Base-by-base conservation (phyloP, 2,888 invertebrate species). In the Diachrysia chrysitis region DNA sequence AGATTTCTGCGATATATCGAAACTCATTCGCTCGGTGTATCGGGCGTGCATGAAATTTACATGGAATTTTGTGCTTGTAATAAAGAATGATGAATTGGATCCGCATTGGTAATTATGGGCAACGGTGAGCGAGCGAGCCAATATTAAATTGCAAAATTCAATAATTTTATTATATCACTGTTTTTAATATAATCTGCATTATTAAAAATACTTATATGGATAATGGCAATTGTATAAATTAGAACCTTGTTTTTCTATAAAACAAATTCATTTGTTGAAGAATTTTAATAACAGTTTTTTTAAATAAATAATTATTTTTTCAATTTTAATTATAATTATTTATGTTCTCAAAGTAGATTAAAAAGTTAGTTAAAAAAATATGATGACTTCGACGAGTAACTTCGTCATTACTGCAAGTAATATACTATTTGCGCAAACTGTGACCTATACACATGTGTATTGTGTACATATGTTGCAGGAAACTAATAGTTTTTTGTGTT, bases 51-150 rank as follows among this genome's bases (percentile, higher is more conserved):
- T 92, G 91, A 93, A 93, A 94, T 95, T 94, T 95, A 93, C 94
- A 94, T 93, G 93, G 93, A 93, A 93, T 93, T 93, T 94, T 88
- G 92, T 90, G 93, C 91, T 91, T 92, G 93, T 93, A 94, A 95
- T 95, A 95, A 95, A 95, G 92, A 93, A 94, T 95, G 95, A 95
- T 95, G 93, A 93, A 95, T 95, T 93, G 95, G 88, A 87, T 89
- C 91, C 91, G 92, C 93, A 94, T 89, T 93, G 93, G 94, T 94
- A 93, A 94, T 95, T 94, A 95, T 87, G 91, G 92, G 83, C 91
- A 90, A 86, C 91, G 91, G 92, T 88, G 90, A 90, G 87, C 90
- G 88, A 84, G 83, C 90, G 85, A 86, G 87, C 89, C 89, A 89
- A 90, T 92, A 90, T 93, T 90, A 92, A 91, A 93, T 90, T 93